A percentile compares a stretch with the other conserved stretches of the same genome.
These are phyloP conservation scores for Tribolium castaneum DNA, from an alignment of 1,140 invertebrate genomes.

Conservation along the genomic window DNA sequence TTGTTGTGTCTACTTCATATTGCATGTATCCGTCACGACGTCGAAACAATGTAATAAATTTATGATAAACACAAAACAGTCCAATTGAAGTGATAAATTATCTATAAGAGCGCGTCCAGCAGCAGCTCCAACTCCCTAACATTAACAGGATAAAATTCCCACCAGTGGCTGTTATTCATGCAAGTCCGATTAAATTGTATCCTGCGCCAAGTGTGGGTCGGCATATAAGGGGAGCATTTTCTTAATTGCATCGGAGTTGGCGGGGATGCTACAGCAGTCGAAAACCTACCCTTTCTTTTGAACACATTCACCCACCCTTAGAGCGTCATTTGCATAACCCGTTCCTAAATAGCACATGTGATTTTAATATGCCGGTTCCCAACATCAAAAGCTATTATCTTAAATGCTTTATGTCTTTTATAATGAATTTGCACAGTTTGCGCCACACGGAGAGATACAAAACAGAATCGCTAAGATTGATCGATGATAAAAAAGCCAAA, in stretches of 20 bases:
- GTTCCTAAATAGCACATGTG: slow-evolving; percentile 41
- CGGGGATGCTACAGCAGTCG: slow-evolving; percentile 30
- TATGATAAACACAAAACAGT: background rate
- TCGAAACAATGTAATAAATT: background rate
- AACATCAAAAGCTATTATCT: slow-evolving; percentile 43
- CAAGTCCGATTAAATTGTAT: slow-evolving; percentile 20
- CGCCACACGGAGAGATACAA: background rate
- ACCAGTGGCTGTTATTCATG: background rate
- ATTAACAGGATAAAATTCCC: slow-evolving; percentile 23
- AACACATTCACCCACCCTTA: slow-evolving; percentile 9
- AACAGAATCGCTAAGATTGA: too few relatives aligned
- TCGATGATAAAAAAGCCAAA: background rate
- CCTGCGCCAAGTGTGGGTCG: background rate
- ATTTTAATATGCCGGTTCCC: slow-evolving; percentile 34
- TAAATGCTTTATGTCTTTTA: slow-evolving; percentile 41
- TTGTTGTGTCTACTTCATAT: too few relatives aligned
- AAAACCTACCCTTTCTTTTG: slow-evolving; percentile 41
- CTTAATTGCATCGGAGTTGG: slow-evolving; percentile 31
- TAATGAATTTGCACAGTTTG: slow-evolving; percentile 41
- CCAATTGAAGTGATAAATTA: slow-evolving; percentile 20
- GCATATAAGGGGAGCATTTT: slow-evolving; percentile 18
- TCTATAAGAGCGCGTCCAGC: slow-evolving; percentile 10
- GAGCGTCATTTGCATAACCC: slow-evolving; percentile 41
- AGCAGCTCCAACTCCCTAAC: background rate
- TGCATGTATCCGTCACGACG: background rate